phyloP scores from a whole-genome alignment of 1,140 invertebrate species.

The Eulimnadia texana region DNA sequence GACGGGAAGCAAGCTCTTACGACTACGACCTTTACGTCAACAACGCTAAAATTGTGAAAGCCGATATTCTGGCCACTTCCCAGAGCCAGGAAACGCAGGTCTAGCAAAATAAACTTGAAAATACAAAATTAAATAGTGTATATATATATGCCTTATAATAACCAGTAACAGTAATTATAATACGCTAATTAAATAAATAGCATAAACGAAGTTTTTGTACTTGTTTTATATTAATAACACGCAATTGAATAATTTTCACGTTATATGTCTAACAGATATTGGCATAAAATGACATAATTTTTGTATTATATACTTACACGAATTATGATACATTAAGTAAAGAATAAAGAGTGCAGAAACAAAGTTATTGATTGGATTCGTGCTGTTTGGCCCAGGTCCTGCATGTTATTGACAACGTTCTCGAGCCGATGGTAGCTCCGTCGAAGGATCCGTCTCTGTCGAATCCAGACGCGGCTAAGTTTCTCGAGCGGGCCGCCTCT shows the following conservation, averaged over 20 bases:
- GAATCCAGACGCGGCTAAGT: constrained; percentile 62
- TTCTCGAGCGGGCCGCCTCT: constrained; percentile 55
- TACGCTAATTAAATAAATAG: too few species aligned
- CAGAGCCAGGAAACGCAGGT: constrained; percentile 15
- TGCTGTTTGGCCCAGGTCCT: constrained; percentile 41
- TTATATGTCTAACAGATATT: too few species aligned
- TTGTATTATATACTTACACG: background rate
- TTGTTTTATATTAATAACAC: too few species aligned
- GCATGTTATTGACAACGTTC: constrained; percentile 64
- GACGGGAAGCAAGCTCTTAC: constrained; percentile 34
- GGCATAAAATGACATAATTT: too few species aligned
- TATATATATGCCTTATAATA: too few species aligned
- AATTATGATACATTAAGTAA: too few species aligned
- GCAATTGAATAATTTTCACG: too few species aligned
- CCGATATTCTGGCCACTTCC: constrained; percentile 12
- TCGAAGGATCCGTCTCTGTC: constrained; percentile 40
- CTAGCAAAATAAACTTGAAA: background rate
- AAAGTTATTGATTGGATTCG: too few species aligned
- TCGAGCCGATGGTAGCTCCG: constrained; percentile 49
- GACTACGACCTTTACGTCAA: constrained; percentile 61
- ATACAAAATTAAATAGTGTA: background rate
- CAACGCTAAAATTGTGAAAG: constrained; percentile 51
- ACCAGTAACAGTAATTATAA: too few species aligned
- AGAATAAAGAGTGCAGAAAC: too few species aligned
- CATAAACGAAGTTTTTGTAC: background rate